phyloP scores from a whole-genome alignment of 2,888 invertebrate genomes.

The Sminthurinus aureus region DNA sequence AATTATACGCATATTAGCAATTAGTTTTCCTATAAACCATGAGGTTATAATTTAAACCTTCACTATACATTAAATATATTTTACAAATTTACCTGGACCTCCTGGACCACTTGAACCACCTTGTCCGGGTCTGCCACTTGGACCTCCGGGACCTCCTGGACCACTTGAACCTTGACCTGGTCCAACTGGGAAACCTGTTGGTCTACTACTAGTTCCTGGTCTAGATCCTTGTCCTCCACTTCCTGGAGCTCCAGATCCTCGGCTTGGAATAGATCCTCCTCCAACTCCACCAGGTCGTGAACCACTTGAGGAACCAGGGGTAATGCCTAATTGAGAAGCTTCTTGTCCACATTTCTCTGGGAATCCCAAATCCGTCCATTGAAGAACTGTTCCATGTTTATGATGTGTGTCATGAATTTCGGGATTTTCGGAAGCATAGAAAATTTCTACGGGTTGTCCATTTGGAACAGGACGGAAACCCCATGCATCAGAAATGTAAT shows the following conservation, averaged over 20 bases:
- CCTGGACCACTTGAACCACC: constrained; percentile 6
- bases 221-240: constrained; percentile 17
- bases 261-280: not conserved
- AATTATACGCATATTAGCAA: too few relatives aligned
- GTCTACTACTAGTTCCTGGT: constrained; percentile 14
- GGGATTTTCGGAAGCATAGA: constrained; percentile 63
- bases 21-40: not conserved
- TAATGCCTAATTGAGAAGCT: not conserved
- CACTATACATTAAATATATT: not conserved
- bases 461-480: constrained; percentile 79
- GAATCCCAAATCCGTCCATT: constrained; percentile 76
- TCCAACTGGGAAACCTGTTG: constrained; percentile 3
- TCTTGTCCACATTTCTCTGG: constrained; percentile 72
- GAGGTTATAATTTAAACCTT: not conserved
- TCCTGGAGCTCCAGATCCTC: constrained; percentile 27
- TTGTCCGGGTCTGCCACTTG: constrained; percentile 8
- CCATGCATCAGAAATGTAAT: constrained; percentile 77
- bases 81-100: constrained; percentile 17
- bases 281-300: constrained; percentile 11
- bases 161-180: constrained; percentile 6
- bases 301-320: not conserved
- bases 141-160: constrained; percentile 5
- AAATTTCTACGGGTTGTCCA: constrained; percentile 74
- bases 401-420: constrained; percentile 54
- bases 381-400: constrained; percentile 67